A percentile compares a stretch with the other conserved stretches of the same genome.
Conservation (phyloP, 2,888 invertebrate species). For the Isotomurus palustris region DNA sequence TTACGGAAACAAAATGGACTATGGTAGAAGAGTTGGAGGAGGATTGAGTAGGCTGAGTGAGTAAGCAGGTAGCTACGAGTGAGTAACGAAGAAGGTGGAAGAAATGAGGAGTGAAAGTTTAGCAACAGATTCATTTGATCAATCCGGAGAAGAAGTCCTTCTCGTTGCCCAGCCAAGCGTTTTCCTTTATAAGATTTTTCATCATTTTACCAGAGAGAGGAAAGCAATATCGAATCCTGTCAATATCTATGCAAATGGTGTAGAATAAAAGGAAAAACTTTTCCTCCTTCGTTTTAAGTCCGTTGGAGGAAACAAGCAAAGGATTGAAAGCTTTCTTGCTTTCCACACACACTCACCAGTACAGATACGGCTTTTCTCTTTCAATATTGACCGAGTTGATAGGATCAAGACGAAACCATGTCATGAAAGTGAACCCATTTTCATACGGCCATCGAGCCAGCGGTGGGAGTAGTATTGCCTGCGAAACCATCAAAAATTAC, state of each 20-base stretch:
- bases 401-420: slow-evolving; percentile 98
- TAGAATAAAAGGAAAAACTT: slow-evolving; percentile 5
- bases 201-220: slow-evolving; percentile 11
- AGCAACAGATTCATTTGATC: too few species aligned
- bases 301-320: too few species aligned
- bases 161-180: neutral
- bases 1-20: too few species aligned
- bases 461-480: slow-evolving; percentile 96
- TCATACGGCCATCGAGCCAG: slow-evolving; percentile 98
- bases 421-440: slow-evolving; percentile 98
- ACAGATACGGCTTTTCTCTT: slow-evolving; percentile 96
- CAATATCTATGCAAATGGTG: slow-evolving; percentile 15
- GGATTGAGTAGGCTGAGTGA: too few species aligned
- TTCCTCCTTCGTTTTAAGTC: neutral
- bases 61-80: too few species aligned
- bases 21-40: too few species aligned
- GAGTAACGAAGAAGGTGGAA: too few species aligned
- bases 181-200: slow-evolving; percentile 10
- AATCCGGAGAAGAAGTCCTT: too few species aligned
- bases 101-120: too few species aligned
- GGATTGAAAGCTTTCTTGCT: slow-evolving; percentile 2
- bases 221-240: slow-evolving; percentile 16
- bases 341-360: slow-evolving; percentile 66
- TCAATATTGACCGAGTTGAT: slow-evolving; percentile 98
- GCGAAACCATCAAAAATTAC: slow-evolving; percentile 51